These are phyloP conservation scores for Drosophila phalerata DNA, from an alignment of 2,888 invertebrate species.

Conservation along the genomic window DNA sequence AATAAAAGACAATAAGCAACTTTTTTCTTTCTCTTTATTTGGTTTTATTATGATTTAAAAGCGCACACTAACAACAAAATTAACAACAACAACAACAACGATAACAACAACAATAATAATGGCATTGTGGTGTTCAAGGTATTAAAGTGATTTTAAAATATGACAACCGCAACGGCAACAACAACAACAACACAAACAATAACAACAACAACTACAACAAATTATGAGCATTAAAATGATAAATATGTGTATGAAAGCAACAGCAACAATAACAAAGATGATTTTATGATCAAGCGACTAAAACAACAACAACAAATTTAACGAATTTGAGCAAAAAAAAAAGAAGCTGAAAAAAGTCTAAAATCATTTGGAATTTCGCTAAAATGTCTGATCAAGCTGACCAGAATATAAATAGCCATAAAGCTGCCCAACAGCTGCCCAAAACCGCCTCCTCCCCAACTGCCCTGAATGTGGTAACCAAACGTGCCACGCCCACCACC, in stretches of 20 bases:
- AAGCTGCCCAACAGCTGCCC: slow-evolving; percentile 31
- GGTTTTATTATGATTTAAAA: slow-evolving; percentile 57
- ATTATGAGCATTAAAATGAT: slow-evolving; percentile 71
- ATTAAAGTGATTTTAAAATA: slow-evolving; percentile 73
- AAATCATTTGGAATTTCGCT: slow-evolving; percentile 3
- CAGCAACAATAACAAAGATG: slow-evolving; percentile 41
- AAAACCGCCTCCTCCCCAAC: slow-evolving; percentile 72
- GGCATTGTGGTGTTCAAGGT: slow-evolving; percentile 62
- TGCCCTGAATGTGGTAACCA: slow-evolving; percentile 56
- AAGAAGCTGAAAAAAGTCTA: neutral
- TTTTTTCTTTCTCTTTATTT: slow-evolving; percentile 47
- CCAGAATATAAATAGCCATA: slow-evolving; percentile 34
- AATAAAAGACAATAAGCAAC: slow-evolving; percentile 17
- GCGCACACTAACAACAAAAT: slow-evolving; percentile 34
- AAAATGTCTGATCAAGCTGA: slow-evolving; percentile 50
- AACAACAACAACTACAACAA: slow-evolving; percentile 53
- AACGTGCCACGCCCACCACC: slow-evolving; percentile 57
- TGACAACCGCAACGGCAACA: slow-evolving; percentile 56
- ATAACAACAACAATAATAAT: slow-evolving; percentile 38
- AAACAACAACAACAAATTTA: slow-evolving; percentile 17
- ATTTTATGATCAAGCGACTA: slow-evolving; percentile 61
- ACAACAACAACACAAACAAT: slow-evolving; percentile 37
- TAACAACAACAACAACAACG: slow-evolving; percentile 30
- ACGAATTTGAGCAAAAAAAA: slow-evolving; percentile 29
- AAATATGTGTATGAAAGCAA: slow-evolving; percentile 52